A percentile compares a stretch with the other conserved stretches of the same genome.
These are phyloP conservation scores for Theristus sp. DNA, from an alignment of 2,888 invertebrate species.

Conservation along the genomic window DNA sequence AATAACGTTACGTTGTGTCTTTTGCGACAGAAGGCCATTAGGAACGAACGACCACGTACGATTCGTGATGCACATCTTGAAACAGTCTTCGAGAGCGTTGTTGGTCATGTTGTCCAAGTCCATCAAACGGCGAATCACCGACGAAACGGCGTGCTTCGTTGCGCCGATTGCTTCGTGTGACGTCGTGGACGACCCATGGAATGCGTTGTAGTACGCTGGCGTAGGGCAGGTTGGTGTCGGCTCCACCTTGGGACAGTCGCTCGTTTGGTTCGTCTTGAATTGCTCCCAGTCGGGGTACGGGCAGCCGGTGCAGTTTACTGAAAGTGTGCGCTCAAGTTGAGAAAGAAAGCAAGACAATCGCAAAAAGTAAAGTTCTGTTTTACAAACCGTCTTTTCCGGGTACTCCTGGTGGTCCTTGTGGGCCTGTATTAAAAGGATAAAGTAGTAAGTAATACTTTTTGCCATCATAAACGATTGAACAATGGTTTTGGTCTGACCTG, in stretches of 20 bases:
- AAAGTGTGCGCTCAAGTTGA: neutral
- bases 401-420: neutral
- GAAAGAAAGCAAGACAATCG: too few species aligned
- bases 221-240: neutral
- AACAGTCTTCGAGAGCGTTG: slow-evolving; percentile 16
- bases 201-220: neutral
- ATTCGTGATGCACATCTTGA: slow-evolving; percentile 21
- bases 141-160: neutral
- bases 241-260: neutral
- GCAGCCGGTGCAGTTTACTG: neutral
- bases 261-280: neutral
- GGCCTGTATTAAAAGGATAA: too few species aligned
- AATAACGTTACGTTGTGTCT: neutral
- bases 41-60: slow-evolving; percentile 3
- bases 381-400: neutral
- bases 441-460: too few species aligned
- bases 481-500: neutral
- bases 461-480: too few species aligned
- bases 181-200: too few species aligned
- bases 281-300: neutral
- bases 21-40: neutral
- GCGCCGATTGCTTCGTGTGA: neutral
- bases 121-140: neutral
- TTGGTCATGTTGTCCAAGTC: neutral
- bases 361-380: neutral